A percentile compares a stretch with the other conserved stretches of the same genome.
phyloP scores from a whole-genome alignment of 2,888 invertebrate genomes.

The Acrobasis consociella region DNA sequence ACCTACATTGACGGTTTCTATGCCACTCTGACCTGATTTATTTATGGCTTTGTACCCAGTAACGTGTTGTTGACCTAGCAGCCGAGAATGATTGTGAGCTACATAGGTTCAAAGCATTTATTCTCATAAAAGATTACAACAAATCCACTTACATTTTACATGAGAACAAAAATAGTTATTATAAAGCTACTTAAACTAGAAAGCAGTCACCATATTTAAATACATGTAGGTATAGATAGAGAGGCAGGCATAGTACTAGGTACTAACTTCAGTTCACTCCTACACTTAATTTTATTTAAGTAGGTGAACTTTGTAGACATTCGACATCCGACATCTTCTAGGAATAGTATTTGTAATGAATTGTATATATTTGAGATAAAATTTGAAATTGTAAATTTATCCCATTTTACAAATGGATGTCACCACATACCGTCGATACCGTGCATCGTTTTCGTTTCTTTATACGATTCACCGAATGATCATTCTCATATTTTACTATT shows the following conservation, averaged over 20 bases:
- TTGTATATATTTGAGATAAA: too few relatives aligned
- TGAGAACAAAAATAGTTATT: too few relatives aligned
- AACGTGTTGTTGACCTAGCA: slow-evolving; percentile 15
- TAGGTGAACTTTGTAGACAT: background rate
- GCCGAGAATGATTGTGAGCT: background rate
- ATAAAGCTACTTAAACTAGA: too few relatives aligned
- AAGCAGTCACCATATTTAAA: too few relatives aligned
- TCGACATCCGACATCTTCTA: background rate
- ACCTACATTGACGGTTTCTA: background rate
- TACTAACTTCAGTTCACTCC: background rate
- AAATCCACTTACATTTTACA: too few relatives aligned
- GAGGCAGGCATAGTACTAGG: too few relatives aligned
- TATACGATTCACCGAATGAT: slow-evolving; percentile 5
- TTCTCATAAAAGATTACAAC: too few relatives aligned
- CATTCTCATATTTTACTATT: background rate
- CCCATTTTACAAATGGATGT: background rate
- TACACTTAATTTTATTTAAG: background rate
- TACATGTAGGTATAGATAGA: too few relatives aligned
- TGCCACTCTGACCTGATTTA: slow-evolving; percentile 4
- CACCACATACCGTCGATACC: background rate
- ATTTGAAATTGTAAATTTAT: background rate
- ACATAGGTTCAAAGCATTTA: too few relatives aligned
- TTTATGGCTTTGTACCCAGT: slow-evolving; percentile 13
- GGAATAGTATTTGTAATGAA: background rate
- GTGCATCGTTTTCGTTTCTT: background rate